Percentiles rank a stretch among this genome's conserved stretches.
Conservation (phyloP, 2,797 vertebrate genomes). For the Silurus lanzhouensis region DNA sequence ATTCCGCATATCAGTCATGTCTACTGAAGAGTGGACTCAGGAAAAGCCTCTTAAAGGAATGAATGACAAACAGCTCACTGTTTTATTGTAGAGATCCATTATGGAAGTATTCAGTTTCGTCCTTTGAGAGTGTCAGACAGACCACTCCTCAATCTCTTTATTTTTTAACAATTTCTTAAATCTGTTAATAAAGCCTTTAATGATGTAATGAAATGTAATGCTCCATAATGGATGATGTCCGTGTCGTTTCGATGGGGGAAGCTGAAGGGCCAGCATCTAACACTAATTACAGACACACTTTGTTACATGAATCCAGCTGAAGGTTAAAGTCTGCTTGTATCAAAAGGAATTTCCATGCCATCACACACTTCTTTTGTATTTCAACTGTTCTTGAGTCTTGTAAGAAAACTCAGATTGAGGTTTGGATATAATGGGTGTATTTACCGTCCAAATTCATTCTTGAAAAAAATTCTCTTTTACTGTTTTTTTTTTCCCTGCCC, state of each 20-base stretch:
- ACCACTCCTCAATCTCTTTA: background rate
- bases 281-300: background rate
- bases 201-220: conserved; percentile 5
- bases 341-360: background rate
- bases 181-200: background rate
- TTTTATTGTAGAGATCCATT: conserved; percentile 22
- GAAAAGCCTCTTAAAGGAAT: conserved; percentile 30
- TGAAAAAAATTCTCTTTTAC: background rate
- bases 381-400: background rate
- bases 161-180: background rate
- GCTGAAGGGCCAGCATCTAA: background rate
- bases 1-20: conserved; percentile 19
- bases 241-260: background rate
- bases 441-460: background rate
- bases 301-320: background rate
- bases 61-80: conserved; percentile 29
- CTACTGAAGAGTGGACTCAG: conserved; percentile 33
- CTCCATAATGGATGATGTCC: background rate
- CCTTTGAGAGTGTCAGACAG: conserved; percentile 1
- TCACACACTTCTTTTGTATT: background rate
- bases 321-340: background rate
- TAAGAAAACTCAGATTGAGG: background rate
- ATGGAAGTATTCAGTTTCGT: background rate
- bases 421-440: background rate
- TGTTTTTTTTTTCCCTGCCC: background rate